These are phyloP conservation scores for Eulithis testata DNA, from an alignment of 2,888 invertebrate genomes.

Conservation along the genomic window DNA sequence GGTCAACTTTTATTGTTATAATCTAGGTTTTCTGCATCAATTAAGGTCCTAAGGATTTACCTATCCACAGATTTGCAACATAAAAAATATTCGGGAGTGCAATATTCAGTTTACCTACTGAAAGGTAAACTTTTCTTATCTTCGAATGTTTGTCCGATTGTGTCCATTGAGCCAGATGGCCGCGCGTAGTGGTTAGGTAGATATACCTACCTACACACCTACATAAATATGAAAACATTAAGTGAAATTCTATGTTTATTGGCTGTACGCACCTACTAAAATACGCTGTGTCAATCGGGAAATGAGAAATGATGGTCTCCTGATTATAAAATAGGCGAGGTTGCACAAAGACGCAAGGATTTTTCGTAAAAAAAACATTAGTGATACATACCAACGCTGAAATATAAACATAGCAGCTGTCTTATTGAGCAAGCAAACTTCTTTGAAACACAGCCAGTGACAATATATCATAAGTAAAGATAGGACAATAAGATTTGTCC, in stretches of 20 bases:
- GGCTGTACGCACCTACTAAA: background rate
- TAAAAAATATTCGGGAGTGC: no score
- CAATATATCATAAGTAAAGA: conserved; percentile 12
- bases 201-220: no score
- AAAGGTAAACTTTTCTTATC: background rate
- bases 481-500: conserved; percentile 43
- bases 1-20: no score
- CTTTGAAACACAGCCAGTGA: conserved; percentile 5
- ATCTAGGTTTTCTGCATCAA: no score
- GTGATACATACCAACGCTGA: background rate
- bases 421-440: background rate
- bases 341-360: no score
- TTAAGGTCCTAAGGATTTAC: no score
- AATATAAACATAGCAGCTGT: no score
- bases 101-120: no score
- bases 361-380: no score
- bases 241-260: conserved; percentile 1
- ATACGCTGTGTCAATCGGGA: background rate
- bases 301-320: background rate
- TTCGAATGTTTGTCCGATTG: background rate
- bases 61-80: no score
- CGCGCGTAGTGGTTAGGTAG: background rate
- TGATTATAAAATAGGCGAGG: background rate
- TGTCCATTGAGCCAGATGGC: background rate
- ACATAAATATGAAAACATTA: background rate